Percentiles rank a stretch among this genome's conserved stretches.
phyloP scores from a whole-genome alignment of 1,140 invertebrate species.

The Drosophila ambigua region DNA sequence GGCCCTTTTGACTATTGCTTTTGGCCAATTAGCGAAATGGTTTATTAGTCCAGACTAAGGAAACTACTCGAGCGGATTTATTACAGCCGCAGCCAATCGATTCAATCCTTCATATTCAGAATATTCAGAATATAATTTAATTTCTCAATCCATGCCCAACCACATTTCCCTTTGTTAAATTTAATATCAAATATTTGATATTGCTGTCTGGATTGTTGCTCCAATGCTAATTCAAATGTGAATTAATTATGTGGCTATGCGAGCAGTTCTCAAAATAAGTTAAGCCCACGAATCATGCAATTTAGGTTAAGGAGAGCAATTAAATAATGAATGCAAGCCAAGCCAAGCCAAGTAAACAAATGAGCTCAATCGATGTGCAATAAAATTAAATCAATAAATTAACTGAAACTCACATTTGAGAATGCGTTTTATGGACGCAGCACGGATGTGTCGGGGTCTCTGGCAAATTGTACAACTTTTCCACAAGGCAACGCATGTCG shows the following conservation, averaged over 20 bases:
- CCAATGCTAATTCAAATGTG: conserved; percentile 20
- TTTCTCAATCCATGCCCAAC: no score
- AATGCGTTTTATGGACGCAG: background rate
- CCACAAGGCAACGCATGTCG: conserved; percentile 6
- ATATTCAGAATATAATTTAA: no score
- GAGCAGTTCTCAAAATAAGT: conserved; percentile 34
- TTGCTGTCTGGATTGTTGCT: conserved; percentile 18
- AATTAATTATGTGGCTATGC: conserved; percentile 25
- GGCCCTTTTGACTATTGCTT: conserved; percentile 23
- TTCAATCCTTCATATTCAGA: no score
- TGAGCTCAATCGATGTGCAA: conserved; percentile 56
- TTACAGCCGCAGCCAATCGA: no score
- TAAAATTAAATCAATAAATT: conserved; percentile 59
- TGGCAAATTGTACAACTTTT: conserved; percentile 57
- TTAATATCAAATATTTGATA: conserved; percentile 37
- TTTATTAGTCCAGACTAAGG: no score
- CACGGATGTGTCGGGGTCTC: conserved; percentile 9
- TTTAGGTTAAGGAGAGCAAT: conserved; percentile 33
- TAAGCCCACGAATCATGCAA: conserved; percentile 37
- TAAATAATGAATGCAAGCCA: conserved; percentile 15
- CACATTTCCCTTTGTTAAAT: conserved; percentile 9
- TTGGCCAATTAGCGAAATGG: conserved; percentile 40
- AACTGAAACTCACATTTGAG: conserved; percentile 31
- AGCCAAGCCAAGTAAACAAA: conserved; percentile 1
- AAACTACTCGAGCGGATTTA: no score